Evolutionary conservation across 35 echinoderm and acorn worm species (phyloP), one percentile per base, ranked within the genome.

Genomic region (Lytechinus pictus): DNA sequence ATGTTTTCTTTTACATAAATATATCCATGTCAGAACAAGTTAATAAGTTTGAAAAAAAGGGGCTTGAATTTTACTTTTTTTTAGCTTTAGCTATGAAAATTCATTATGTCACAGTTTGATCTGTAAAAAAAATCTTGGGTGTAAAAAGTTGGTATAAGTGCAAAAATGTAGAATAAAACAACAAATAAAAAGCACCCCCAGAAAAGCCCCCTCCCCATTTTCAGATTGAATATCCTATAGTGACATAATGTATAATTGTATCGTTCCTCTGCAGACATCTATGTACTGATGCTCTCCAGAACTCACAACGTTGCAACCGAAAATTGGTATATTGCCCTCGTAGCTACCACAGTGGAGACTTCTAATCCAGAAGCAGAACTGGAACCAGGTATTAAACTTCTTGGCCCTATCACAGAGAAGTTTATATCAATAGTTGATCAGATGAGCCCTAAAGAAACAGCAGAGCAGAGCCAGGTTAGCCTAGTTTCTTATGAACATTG

Each of bases 291-390:
- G 94, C 96, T 99, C 86, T 99, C 98, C 2, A 56, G 13, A 91
- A 93, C 96, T 87, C 98, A 99, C 92, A 97, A 98, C 53, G 98
- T 99, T 44, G 96, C 97, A 27, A 92, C 95, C 10, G 96, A 99
- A 86, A 95, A 54, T 61, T 98, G 60, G 94, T 98, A 97, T 96
- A 94, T 99, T 56, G 98, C 98, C 21, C 95, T 97, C 53, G 98
- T 98, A 11, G 97, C 98, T 9, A 98, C 97, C 54, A 99, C 96
- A 52, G 98, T 99, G n/a, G 98, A 99, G 93, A 99, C 98, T 28
- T 58, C 89, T 54, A 88, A 97, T 54, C 98, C 98, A 9, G 95
- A 98, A 86, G 52, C 61, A 27, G 98, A 99, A 86, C 61, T 99
- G 21, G 90, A 99, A 54, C 94, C 95, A 92, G 98, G 96, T 16